These are phyloP conservation scores for Turritopsis dohrnii DNA, from an alignment of 30 jellyfish, hydroid and myxozoan species.

Conservation along the genomic window DNA sequence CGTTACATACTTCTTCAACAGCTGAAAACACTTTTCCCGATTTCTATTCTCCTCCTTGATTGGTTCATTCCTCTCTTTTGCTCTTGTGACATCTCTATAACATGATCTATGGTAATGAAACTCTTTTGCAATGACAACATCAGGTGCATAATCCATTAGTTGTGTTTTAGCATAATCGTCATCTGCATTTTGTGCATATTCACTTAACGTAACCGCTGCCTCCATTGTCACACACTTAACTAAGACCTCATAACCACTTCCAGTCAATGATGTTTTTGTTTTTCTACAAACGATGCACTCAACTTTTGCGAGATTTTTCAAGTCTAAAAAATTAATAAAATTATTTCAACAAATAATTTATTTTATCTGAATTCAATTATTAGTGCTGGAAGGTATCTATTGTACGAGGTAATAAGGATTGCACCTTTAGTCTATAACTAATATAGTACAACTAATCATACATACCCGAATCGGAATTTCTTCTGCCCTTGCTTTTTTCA, in stretches of 20 bases:
- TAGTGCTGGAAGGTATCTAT: background rate
- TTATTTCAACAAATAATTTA: background rate
- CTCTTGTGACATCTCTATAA: conserved; percentile 5
- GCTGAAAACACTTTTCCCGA: conserved; percentile 13
- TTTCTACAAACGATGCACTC: conserved; percentile 48
- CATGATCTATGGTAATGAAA: conserved; percentile 23
- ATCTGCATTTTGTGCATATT: too few species aligned
- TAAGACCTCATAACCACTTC: too few species aligned
- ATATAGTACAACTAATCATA: too few species aligned
- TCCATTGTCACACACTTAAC: too few species aligned
- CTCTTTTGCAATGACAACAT: conserved; percentile 23
- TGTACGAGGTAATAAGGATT: background rate
- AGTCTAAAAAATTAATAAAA: too few species aligned
- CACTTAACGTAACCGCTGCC: too few species aligned
- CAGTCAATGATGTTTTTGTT: too few species aligned
- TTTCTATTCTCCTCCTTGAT: background rate
- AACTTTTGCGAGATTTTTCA: background rate
- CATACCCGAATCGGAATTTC: too few species aligned
- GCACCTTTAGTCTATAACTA: too few species aligned
- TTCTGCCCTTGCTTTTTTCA: too few species aligned
- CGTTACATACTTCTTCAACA: background rate
- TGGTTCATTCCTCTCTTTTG: background rate
- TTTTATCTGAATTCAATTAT: background rate
- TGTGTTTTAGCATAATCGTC: too few species aligned
- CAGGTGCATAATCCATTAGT: background rate